phyloP scores from a whole-genome alignment of 2,113 vertebrate genomes.

The Brachypteracias leptosomus region DNA sequence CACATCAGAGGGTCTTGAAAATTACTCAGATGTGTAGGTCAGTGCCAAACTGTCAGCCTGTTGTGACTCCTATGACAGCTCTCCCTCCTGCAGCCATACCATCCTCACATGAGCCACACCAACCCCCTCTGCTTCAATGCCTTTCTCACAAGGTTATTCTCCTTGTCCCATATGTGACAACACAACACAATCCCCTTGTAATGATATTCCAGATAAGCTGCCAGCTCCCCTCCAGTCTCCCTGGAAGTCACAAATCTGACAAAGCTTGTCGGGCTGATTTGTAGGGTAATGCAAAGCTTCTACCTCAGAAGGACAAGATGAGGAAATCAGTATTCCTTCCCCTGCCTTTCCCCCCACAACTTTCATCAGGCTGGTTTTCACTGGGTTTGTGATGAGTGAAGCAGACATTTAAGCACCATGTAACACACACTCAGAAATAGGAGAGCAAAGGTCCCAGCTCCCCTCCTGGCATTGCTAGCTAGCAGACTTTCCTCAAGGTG shows the following conservation, averaged over 20 bases:
- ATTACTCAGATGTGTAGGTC: background rate
- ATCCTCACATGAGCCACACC: accelerated
- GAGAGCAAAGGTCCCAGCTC: background rate
- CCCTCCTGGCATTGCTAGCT: background rate
- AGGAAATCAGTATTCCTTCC: background rate
- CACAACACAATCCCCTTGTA: background rate
- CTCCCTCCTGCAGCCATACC: background rate
- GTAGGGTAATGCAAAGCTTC: background rate
- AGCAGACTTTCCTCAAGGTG: background rate
- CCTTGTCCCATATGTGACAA: accelerated
- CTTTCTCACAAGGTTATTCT: background rate
- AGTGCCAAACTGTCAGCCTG: background rate
- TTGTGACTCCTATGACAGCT: background rate
- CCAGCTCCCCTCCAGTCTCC: background rate
- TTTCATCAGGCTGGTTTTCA: background rate
- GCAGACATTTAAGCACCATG: background rate
- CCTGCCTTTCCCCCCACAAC: background rate
- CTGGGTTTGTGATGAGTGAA: background rate
- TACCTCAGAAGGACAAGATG: background rate
- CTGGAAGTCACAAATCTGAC: background rate
- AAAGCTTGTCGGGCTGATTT: background rate
- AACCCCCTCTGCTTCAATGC: accelerated
- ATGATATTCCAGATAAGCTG: background rate
- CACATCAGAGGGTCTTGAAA: background rate
- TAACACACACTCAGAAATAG: background rate